phyloP scores from a whole-genome alignment of 1,140 invertebrate species.

The Cydia splendana region DNA sequence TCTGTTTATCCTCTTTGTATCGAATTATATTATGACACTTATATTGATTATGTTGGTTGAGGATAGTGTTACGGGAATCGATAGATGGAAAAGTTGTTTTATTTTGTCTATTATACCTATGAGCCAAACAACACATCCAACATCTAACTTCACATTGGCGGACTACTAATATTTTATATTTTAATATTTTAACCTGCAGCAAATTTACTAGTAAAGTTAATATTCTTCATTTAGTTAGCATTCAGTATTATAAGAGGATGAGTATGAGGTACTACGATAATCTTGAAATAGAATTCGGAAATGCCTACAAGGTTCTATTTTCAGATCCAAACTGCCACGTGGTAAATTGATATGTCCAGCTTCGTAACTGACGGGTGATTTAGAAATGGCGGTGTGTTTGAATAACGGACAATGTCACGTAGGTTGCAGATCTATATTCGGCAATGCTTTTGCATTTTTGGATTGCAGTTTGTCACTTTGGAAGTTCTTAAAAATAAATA shows the following conservation, averaged over 20 bases:
- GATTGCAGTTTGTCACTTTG: neutral
- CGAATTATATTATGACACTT: conserved; percentile 4
- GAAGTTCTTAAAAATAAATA: no score
- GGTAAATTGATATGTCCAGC: neutral
- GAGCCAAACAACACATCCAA: no score
- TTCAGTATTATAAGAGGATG: no score
- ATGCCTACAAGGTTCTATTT: neutral
- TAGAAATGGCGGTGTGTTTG: neutral
- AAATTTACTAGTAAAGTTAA: no score
- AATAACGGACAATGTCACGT: neutral
- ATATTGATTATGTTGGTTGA: conserved; percentile 14
- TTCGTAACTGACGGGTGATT: neutral
- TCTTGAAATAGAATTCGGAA: neutral
- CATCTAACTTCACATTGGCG: no score
- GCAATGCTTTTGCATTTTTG: neutral
- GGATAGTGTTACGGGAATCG: neutral
- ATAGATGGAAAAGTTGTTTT: neutral
- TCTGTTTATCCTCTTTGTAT: neutral
- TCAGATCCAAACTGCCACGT: neutral
- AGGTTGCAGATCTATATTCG: neutral
- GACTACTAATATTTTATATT: no score
- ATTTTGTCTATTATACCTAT: neutral
- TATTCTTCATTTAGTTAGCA: no score
- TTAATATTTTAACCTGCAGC: no score
- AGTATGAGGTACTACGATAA: no score